Evolutionary conservation across 2,888 invertebrate species (phyloP).

Genomic region (Leptopilina syphax): DNA sequence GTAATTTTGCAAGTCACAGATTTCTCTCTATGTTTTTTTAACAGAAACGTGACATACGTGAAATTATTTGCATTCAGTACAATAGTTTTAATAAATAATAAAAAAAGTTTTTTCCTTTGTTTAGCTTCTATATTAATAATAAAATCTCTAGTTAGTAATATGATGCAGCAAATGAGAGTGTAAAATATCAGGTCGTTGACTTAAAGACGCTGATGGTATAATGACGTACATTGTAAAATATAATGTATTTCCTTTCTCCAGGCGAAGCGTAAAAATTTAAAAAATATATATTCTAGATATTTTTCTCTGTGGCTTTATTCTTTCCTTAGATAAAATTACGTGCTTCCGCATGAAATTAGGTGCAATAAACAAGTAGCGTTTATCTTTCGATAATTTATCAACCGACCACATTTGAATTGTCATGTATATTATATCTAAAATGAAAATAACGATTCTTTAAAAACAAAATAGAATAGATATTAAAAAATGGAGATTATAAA

Average conservation of each 20-base stretch:
- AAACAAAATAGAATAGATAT: too few species aligned
- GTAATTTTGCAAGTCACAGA: too few species aligned
- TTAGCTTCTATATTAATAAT: too few species aligned
- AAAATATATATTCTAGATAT: neutral
- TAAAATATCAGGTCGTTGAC: neutral
- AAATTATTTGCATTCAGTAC: too few species aligned
- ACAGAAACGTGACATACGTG: too few species aligned
- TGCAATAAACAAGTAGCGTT: neutral
- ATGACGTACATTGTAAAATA: constrained; percentile 7
- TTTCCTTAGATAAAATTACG: neutral
- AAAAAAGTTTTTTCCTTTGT: too few species aligned
- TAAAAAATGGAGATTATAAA: too few species aligned
- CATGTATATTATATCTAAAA: neutral
- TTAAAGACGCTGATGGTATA: neutral
- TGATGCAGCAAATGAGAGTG: neutral
- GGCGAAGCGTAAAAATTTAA: neutral
- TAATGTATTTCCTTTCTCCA: constrained; percentile 5
- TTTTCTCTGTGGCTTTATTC: neutral
- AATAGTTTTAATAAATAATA: too few species aligned
- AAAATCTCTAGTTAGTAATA: neutral
- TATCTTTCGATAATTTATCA: neutral
- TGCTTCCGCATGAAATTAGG: constrained; percentile 7
- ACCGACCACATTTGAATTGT: neutral
- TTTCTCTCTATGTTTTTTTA: too few species aligned
- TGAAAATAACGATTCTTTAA: too few species aligned